A percentile compares a stretch with the other conserved stretches of the same genome.
Conservation (phyloP, 1,140 invertebrate genomes). For the Hirudo medicinalis region DNA sequence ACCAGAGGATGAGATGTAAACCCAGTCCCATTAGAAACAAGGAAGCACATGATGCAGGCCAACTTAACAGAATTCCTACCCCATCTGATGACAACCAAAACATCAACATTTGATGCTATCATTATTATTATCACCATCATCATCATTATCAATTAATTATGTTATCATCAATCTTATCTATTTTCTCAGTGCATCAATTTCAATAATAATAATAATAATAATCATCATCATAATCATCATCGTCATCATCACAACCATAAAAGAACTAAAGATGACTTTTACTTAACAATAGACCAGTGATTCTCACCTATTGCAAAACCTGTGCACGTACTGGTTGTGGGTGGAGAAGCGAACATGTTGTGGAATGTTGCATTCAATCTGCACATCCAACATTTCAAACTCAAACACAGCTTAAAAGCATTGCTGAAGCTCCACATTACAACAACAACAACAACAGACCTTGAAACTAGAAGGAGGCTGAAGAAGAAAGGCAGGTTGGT, state of each 20-base stretch:
- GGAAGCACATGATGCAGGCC: conserved; percentile 68
- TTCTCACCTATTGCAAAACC: conserved; percentile 54
- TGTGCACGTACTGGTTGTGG: conserved; percentile 79
- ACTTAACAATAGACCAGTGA: neutral
- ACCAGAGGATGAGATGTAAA: conserved; percentile 63
- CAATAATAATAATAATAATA: neutral
- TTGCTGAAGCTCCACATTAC: neutral
- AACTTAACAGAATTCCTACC: conserved; percentile 73
- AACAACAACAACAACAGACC: neutral
- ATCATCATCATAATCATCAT: no score
- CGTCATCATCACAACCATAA: no score
- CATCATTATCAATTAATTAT: neutral
- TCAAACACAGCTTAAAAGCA: neutral
- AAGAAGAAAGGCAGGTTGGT: neutral
- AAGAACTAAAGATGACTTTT: no score
- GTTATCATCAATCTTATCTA: neutral
- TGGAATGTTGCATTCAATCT: conserved; percentile 69
- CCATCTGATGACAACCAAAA: conserved; percentile 50
- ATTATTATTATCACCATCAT: no score
- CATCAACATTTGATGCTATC: neutral
- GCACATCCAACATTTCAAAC: neutral
- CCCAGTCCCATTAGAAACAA: conserved; percentile 61
- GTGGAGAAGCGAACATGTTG: conserved; percentile 75
- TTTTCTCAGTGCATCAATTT: conserved; percentile 10
- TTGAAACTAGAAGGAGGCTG: neutral